Percentiles rank a stretch among this genome's conserved stretches.
These are phyloP conservation scores for Beroe forskalii DNA, from an alignment of 37 sponge, comb jelly and placozoan genomes.

Conservation along the genomic window DNA sequence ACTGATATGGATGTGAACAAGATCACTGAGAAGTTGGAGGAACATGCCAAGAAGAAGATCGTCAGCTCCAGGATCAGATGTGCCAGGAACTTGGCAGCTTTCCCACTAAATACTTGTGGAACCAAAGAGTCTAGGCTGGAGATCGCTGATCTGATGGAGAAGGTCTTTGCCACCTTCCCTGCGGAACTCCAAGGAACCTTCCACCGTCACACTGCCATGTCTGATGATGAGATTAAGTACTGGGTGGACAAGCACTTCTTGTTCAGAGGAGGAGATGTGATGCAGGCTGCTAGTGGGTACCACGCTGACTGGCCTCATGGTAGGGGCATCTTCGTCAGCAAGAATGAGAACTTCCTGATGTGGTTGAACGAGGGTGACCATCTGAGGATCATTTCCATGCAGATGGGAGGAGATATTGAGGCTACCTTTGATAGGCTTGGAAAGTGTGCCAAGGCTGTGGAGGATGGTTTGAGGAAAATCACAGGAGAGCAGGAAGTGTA, in stretches of 20 bases:
- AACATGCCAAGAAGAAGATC: conserved; percentile 65
- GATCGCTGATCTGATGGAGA: conserved; percentile 68
- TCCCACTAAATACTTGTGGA: conserved; percentile 70
- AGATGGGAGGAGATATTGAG: conserved; percentile 69
- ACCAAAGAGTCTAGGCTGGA: conserved; percentile 65
- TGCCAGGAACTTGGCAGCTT: conserved; percentile 67
- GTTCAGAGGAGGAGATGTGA: conserved; percentile 69
- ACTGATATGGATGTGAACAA: conserved; percentile 69
- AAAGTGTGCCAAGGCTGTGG: conserved; percentile 66
- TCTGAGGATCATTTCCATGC: conserved; percentile 73
- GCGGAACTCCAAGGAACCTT: conserved; percentile 69
- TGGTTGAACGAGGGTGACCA: conserved; percentile 77
- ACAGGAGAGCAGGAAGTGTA: conserved; percentile 62
- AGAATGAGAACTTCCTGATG: conserved; percentile 68
- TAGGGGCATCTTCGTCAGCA: conserved; percentile 69
- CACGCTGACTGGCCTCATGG: conserved; percentile 74
- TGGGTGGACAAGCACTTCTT: conserved; percentile 72
- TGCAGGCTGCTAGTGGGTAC: conserved; percentile 75
- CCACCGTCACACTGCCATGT: conserved; percentile 69
- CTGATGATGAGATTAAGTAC: conserved; percentile 66
- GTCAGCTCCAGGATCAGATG: conserved; percentile 69
- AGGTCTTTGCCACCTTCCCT: conserved; percentile 67
- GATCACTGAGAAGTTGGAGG: conserved; percentile 60
- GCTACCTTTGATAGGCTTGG: conserved; percentile 66
- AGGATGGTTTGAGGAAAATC: conserved; percentile 66